These are phyloP conservation scores for Bruchidius siliquastri DNA, from an alignment of 2,888 invertebrate species.

Conservation along the genomic window DNA sequence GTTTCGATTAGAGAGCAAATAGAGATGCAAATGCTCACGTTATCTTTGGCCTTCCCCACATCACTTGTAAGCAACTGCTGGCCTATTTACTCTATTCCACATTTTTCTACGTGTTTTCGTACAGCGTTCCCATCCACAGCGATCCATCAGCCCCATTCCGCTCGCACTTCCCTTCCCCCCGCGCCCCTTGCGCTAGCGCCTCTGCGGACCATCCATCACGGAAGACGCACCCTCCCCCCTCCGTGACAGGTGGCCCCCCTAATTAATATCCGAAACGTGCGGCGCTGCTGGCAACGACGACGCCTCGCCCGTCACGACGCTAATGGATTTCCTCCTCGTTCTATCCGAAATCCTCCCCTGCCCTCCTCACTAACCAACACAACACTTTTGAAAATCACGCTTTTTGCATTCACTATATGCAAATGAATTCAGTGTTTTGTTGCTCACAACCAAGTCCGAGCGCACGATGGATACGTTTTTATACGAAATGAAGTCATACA, in stretches of 20 bases:
- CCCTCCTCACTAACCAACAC: background rate
- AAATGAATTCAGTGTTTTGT: background rate
- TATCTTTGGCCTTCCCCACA: too few species aligned
- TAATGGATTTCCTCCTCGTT: constrained; percentile 16
- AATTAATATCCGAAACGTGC: constrained; percentile 44
- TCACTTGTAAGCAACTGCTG: too few species aligned
- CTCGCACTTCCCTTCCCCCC: background rate
- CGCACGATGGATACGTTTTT: too few species aligned
- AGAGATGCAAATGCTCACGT: too few species aligned
- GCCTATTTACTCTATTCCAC: too few species aligned
- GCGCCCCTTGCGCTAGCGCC: background rate
- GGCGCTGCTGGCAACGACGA: constrained; percentile 36
- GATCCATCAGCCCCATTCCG: background rate
- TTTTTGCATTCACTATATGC: background rate
- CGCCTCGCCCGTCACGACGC: constrained; percentile 37
- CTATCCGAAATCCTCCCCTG: constrained; percentile 6
- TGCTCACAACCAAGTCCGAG: too few species aligned
- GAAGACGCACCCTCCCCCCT: constrained; percentile 36
- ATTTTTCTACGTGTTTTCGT: too few species aligned
- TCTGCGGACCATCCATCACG: constrained; percentile 41
- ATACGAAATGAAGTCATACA: too few species aligned
- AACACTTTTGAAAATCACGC: background rate
- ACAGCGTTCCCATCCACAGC: background rate
- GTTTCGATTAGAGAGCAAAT: too few species aligned
- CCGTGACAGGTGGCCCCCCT: constrained; percentile 45